Evolutionary conservation across 2,888 invertebrate genomes (phyloP).

Genomic region (Choreutis nemorana): DNA sequence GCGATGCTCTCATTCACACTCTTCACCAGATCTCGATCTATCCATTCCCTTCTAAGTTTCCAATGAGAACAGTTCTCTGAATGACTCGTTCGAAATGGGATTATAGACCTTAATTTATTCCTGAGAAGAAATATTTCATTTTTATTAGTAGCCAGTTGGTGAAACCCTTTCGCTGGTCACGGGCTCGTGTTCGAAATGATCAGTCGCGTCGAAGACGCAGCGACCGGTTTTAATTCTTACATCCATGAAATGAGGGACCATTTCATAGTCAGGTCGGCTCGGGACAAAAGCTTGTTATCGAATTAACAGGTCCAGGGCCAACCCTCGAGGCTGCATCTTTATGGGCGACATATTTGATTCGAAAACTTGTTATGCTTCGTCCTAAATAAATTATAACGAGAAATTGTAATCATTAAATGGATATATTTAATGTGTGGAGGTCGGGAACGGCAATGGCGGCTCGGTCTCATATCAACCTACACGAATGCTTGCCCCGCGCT

Average conservation of each 20-base stretch:
- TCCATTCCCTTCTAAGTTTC: constrained; percentile 53
- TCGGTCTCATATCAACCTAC: constrained; percentile 44
- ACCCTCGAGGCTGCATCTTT: constrained; percentile 62
- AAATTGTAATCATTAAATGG: constrained; percentile 64
- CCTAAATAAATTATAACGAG: constrained; percentile 66
- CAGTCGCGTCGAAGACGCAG: constrained; percentile 39
- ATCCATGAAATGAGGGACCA: constrained; percentile 48
- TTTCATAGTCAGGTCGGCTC: constrained; percentile 33
- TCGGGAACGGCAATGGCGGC: constrained; percentile 21
- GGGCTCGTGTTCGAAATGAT: constrained; percentile 50
- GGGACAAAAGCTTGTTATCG: constrained; percentile 52
- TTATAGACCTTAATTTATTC: constrained; percentile 65
- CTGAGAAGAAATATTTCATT: constrained; percentile 62
- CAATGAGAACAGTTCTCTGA: constrained; percentile 40
- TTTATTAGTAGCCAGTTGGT: constrained; percentile 40
- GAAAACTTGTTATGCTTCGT: constrained; percentile 66
- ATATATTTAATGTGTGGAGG: constrained; percentile 61
- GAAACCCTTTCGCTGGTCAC: constrained; percentile 55
- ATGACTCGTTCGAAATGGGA: constrained; percentile 38
- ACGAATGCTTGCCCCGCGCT: constrained; percentile 48
- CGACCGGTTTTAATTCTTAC: constrained; percentile 65
- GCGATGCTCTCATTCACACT: constrained; percentile 65
- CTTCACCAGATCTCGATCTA: constrained; percentile 56
- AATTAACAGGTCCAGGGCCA: constrained; percentile 52
- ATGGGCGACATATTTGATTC: constrained; percentile 67